phyloP scores from a whole-genome alignment of 1,140 invertebrate species.

The Cyrtorhinus lividipennis region DNA sequence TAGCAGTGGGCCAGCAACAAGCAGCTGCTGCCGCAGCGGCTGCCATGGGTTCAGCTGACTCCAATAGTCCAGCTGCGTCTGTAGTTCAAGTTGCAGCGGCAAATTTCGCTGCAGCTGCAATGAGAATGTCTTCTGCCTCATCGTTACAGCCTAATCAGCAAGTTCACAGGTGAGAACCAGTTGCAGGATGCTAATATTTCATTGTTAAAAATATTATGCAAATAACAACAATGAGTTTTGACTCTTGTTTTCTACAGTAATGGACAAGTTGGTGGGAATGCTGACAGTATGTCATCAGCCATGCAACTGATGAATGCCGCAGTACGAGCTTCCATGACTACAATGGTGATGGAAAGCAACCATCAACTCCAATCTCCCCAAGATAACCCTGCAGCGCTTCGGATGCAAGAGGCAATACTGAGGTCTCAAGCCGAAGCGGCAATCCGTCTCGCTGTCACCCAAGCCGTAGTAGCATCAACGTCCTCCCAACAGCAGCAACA shows the following conservation, averaged over 20 bases:
- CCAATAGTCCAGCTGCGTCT: conserved; percentile 28
- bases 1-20: conserved; percentile 36
- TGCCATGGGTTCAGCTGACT: conserved; percentile 21
- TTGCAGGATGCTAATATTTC: not conserved
- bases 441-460: conserved; percentile 55
- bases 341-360: conserved; percentile 32
- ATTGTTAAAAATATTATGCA: conserved; percentile 8
- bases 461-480: conserved; percentile 36
- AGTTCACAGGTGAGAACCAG: conserved; percentile 25
- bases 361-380: conserved; percentile 26
- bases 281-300: conserved; percentile 24
- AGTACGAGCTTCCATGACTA: conserved; percentile 31
- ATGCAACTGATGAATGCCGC: conserved; percentile 30
- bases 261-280: conserved; percentile 22
- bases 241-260: conserved; percentile 21
- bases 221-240: conserved; percentile 12
- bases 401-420: conserved; percentile 62
- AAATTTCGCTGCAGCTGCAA: conserved; percentile 61
- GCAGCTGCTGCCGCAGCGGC: conserved; percentile 20
- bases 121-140: conserved; percentile 43
- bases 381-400: conserved; percentile 42
- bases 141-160: conserved; percentile 25
- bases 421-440: conserved; percentile 70
- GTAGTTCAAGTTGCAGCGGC: conserved; percentile 55
- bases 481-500: conserved; percentile 26